Percentiles rank a stretch among this genome's conserved stretches.
Conservation (phyloP, 2,888 invertebrate genomes). For the Dryocosmus kuriphilus region DNA sequence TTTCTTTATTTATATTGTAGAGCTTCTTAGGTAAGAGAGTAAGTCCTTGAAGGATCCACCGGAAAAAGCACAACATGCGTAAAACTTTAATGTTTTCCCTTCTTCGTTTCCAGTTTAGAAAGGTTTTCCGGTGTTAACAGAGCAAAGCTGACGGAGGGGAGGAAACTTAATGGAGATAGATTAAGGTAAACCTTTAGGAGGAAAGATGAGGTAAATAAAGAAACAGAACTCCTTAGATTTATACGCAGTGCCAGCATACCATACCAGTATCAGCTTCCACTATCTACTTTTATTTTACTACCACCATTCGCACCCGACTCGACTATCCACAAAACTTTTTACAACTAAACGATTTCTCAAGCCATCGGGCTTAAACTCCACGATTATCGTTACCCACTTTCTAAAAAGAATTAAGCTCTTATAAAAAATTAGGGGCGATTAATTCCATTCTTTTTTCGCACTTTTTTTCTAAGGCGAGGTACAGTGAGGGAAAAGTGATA, state of each 20-base stretch:
- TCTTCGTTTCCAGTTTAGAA: slow-evolving; percentile 12
- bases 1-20: neutral
- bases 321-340: slow-evolving; percentile 44
- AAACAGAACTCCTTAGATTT: slow-evolving; percentile 50
- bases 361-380: slow-evolving; percentile 8
- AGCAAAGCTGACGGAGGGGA: slow-evolving; percentile 22
- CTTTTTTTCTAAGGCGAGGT: neutral
- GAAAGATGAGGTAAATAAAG: slow-evolving; percentile 50
- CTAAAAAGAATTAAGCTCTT: slow-evolving; percentile 11
- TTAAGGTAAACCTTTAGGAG: slow-evolving; percentile 54
- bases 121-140: slow-evolving; percentile 42
- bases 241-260: slow-evolving; percentile 47
- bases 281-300: slow-evolving; percentile 50
- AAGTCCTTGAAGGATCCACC: neutral
- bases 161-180: slow-evolving; percentile 52
- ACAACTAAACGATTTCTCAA: slow-evolving; percentile 36
- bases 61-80: slow-evolving; percentile 23
- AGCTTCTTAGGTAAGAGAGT: slow-evolving; percentile 1
- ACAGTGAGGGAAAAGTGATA: no score
- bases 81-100: slow-evolving; percentile 44
- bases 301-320: slow-evolving; percentile 50
- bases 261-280: slow-evolving; percentile 48
- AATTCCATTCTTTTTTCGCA: neutral
- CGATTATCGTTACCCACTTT: slow-evolving; percentile 35
- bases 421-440: neutral